These are phyloP conservation scores for Austrofundulus limnaeus DNA, from an alignment of 2,113 vertebrate genomes.

Conservation along the genomic window DNA sequence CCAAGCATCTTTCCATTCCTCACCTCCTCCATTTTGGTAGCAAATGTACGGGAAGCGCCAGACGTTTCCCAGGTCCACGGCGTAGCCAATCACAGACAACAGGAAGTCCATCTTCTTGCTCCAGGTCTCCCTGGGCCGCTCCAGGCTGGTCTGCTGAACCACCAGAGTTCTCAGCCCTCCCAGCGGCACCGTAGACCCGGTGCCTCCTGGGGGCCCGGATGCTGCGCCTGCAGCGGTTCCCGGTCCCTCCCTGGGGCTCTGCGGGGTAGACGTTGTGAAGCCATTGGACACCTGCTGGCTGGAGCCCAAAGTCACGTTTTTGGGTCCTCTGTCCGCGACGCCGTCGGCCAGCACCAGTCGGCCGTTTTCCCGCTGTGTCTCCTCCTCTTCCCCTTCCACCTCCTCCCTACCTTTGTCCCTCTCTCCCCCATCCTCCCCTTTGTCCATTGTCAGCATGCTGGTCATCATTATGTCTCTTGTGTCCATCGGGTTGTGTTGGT, in stretches of 20 bases:
- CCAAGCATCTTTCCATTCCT: conserved; percentile 60
- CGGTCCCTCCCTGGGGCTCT: conserved; percentile 75
- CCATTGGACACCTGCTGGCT: conserved; percentile 87
- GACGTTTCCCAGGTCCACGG: conserved; percentile 96
- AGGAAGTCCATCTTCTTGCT: conserved; percentile 98
- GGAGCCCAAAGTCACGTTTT: conserved; percentile 64
- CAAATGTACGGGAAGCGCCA: conserved; percentile 99
- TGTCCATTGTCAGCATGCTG: conserved; percentile 65
- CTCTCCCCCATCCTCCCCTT: conserved; percentile 54
- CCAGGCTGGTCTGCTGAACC: conserved; percentile 84
- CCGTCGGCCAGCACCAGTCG: conserved; percentile 74
- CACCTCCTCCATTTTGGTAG: conserved; percentile 98
- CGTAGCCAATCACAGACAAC: conserved; percentile 95
- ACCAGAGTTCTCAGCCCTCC: conserved; percentile 79
- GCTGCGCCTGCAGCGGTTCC: conserved; percentile 43
- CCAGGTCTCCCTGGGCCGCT: conserved; percentile 91
- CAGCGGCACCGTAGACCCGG: conserved; percentile 17
- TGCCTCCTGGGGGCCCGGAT: conserved; percentile 28
- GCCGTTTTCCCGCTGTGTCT: conserved; percentile 78
- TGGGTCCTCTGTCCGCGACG: conserved; percentile 61
- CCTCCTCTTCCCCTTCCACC: conserved; percentile 74
- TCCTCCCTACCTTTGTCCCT: conserved; percentile 63
- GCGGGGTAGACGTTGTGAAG: conserved; percentile 80
- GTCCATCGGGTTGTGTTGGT: conserved; percentile 83
- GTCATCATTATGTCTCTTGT: conserved; percentile 78